phyloP scores from a whole-genome alignment of 2,113 vertebrate species.

The Petaurus breviceps region DNA sequence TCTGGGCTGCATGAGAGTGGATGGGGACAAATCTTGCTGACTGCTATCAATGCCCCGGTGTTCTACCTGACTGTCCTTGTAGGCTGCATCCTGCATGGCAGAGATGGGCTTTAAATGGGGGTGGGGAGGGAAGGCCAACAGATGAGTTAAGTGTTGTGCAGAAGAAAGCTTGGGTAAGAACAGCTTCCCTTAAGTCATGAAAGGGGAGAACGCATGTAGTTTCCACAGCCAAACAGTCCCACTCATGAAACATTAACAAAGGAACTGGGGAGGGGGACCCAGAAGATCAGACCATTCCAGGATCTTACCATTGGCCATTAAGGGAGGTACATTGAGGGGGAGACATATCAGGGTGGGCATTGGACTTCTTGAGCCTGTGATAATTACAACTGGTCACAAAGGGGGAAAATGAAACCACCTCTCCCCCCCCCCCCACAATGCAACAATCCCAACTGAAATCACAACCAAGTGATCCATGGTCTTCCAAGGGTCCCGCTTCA shows the following conservation, averaged over 20 bases:
- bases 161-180: background rate
- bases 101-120: background rate
- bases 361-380: conserved; percentile 53
- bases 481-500: fast-evolving
- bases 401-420: background rate
- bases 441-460: conserved; percentile 6
- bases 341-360: conserved; percentile 40
- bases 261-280: background rate
- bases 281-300: background rate
- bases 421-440: background rate
- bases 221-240: background rate
- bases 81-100: background rate
- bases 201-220: background rate
- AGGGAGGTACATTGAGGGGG: background rate
- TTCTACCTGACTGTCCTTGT: background rate
- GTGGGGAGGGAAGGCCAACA: background rate
- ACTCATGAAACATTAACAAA: background rate
- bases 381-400: background rate
- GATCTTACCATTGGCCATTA: background rate
- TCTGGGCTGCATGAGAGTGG: background rate
- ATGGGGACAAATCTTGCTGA: background rate
- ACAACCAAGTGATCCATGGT: background rate
- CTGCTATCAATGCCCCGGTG: background rate
- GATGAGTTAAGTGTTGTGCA: background rate
- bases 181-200: conserved; percentile 7